phyloP scores from a whole-genome alignment of 2,797 vertebrate species.

The Toxotes lorentzi region DNA sequence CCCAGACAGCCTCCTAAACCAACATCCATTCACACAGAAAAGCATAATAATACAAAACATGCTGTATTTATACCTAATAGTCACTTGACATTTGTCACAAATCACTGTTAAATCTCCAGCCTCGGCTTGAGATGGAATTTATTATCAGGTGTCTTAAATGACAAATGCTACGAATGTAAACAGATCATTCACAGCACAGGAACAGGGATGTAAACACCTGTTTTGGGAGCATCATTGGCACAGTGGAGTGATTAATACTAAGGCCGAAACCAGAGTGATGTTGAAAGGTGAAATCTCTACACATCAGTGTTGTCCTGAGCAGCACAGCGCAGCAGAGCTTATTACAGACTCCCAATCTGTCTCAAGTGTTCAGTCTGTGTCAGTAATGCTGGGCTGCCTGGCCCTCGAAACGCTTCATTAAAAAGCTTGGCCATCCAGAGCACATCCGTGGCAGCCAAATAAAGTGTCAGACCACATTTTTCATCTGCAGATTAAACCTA shows the following conservation, averaged over 20 bases:
- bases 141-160: slow-evolving; percentile 73
- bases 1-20: slow-evolving; percentile 49
- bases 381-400: slow-evolving; percentile 68
- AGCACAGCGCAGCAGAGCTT: slow-evolving; percentile 75
- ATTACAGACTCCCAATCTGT: slow-evolving; percentile 83
- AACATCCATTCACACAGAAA: slow-evolving; percentile 61
- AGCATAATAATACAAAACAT: slow-evolving; percentile 57
- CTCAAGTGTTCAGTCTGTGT: slow-evolving; percentile 79
- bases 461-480: slow-evolving; percentile 86
- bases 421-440: slow-evolving; percentile 77
- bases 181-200: slow-evolving; percentile 67
- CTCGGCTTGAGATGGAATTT: slow-evolving; percentile 63
- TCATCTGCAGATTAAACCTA: slow-evolving; percentile 83
- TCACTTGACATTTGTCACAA: slow-evolving; percentile 73
- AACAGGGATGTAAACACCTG: slow-evolving; percentile 73
- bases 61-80: slow-evolving; percentile 71
- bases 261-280: slow-evolving; percentile 62
- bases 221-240: slow-evolving; percentile 63
- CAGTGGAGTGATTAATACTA: slow-evolving; percentile 58
- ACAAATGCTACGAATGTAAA: slow-evolving; percentile 75
- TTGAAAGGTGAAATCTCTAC: slow-evolving; percentile 79
- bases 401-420: slow-evolving; percentile 82
- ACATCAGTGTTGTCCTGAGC: slow-evolving; percentile 71
- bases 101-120: slow-evolving; percentile 55
- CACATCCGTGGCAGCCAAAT: slow-evolving; percentile 81